Evolutionary conservation across 2,888 invertebrate species (phyloP).

Genomic region (Diaprepes abbreviatus): DNA sequence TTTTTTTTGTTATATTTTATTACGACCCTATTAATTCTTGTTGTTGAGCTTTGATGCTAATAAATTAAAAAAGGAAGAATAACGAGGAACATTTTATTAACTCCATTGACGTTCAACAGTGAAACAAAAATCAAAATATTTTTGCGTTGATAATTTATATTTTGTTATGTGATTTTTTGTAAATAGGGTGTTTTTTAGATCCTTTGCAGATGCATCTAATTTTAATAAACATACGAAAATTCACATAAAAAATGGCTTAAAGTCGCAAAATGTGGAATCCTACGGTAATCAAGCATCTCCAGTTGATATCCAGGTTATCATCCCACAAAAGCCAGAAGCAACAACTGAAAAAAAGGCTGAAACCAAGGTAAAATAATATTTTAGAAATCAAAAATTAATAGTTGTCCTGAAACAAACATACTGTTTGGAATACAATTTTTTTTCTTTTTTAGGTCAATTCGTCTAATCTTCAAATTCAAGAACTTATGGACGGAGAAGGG

Average conservation of each 20-base stretch:
- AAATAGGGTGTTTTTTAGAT: too few relatives aligned
- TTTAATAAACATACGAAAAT: conserved; percentile 76
- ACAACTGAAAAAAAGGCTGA: neutral
- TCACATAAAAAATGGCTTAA: conserved; percentile 52
- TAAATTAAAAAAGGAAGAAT: too few relatives aligned
- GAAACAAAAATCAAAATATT: too few relatives aligned
- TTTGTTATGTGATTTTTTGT: too few relatives aligned
- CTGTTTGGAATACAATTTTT: too few relatives aligned
- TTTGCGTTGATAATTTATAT: too few relatives aligned
- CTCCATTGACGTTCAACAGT: too few relatives aligned
- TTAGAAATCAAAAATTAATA: neutral
- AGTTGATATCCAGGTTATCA: neutral
- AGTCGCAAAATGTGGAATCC: neutral
- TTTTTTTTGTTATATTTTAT: too few relatives aligned
- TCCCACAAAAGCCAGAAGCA: neutral
- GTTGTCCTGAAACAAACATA: too few relatives aligned
- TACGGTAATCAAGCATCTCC: neutral
- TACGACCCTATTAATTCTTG: too few relatives aligned
- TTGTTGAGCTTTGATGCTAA: too few relatives aligned
- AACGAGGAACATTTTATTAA: too few relatives aligned
- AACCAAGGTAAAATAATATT: conserved; percentile 1
- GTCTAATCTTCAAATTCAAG: conserved; percentile 56
- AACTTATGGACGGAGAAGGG: conserved; percentile 79
- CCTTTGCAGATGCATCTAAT: conserved; percentile 68
- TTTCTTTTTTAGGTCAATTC: neutral